These are phyloP conservation scores for Campodea augens DNA, from an alignment of 1,140 invertebrate species.

Conservation along the genomic window DNA sequence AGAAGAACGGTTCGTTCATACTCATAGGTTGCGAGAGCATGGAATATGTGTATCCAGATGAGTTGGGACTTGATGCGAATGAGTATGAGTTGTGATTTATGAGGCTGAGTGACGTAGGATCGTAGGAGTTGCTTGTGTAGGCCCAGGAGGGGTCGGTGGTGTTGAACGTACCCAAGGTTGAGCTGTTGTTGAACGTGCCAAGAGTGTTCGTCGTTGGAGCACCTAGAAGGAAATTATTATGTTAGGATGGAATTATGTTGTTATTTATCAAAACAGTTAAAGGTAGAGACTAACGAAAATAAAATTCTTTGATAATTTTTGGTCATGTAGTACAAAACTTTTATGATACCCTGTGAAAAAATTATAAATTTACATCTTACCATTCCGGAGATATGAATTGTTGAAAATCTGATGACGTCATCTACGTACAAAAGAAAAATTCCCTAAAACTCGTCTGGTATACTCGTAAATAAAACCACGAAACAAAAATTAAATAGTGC, in stretches of 20 bases:
- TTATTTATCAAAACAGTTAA: neutral
- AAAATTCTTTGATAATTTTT: too few species aligned
- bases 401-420: too few species aligned
- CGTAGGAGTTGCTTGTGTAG: conserved; percentile 11
- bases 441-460: too few species aligned
- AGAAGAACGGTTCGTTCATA: conserved; percentile 13
- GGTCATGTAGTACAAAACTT: too few species aligned
- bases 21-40: conserved; percentile 13
- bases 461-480: too few species aligned
- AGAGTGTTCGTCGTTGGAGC: conserved; percentile 10
- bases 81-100: conserved; percentile 11
- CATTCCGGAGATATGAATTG: too few species aligned
- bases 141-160: conserved; percentile 8
- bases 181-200: conserved; percentile 7
- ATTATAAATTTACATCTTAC: conserved; percentile 1
- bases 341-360: neutral
- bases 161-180: conserved; percentile 8
- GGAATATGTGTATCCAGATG: conserved; percentile 11
- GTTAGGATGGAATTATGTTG: conserved; percentile 1
- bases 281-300: too few species aligned
- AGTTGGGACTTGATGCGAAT: conserved; percentile 12
- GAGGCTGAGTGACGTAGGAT: conserved; percentile 11
- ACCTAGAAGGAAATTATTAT: conserved; percentile 3
- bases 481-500: too few species aligned
- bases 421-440: too few species aligned